Base-by-base conservation (phyloP, 2,888 invertebrate genomes). In the Drepanosiphum platanoidis region DNA sequence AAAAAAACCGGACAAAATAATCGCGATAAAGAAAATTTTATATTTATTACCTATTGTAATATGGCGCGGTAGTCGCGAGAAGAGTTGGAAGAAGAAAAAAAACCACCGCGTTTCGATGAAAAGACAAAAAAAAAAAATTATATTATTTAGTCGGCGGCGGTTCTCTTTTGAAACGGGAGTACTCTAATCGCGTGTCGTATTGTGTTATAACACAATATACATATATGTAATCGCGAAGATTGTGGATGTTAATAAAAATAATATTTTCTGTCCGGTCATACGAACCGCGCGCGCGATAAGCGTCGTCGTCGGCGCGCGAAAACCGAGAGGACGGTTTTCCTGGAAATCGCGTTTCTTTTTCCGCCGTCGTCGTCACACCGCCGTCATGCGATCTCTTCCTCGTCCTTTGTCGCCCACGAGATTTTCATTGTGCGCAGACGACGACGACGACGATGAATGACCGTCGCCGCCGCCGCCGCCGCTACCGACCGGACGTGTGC, bases 321-420 rank as follows among this genome's bases (percentile, higher is more conserved):
- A n/a, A n/a, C n/a, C n/a, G n/a, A n/a, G n/a, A n/a, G n/a, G n/a
- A 52, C 70, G 80, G 68, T 80, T 58, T 71, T 70, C 80, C 27
- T 11, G 64, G 78, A 42, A 78, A 32, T 32, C 22, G 22, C 42
- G 34, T 70, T 52, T 36, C 9, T 70, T 30, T 34, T 27, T 46
- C 39, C 52, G 58, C 34, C 52, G 80, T 52, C 32, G 46, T 27
- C 68, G 34, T 18, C 34, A 52, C 32, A 34, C 34, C 68, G 34
- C 27, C 34, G 68, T 46, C 39, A 52, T 58, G 15, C 11, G 75
- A 75, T 2, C 18, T 22, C 22, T n/a, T n/a, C n/a, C n/a, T n/a
- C n/a, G n/a, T n/a, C 64, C n/a, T 34, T 3, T 18, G n/a, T n/a
- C 42, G 15, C 42, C 30, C 71, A 15, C 68, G 8, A 71, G 7